Base-by-base conservation (phyloP, 64 coral and sea anemone genomes). In the Astreopora myriophthalma region DNA sequence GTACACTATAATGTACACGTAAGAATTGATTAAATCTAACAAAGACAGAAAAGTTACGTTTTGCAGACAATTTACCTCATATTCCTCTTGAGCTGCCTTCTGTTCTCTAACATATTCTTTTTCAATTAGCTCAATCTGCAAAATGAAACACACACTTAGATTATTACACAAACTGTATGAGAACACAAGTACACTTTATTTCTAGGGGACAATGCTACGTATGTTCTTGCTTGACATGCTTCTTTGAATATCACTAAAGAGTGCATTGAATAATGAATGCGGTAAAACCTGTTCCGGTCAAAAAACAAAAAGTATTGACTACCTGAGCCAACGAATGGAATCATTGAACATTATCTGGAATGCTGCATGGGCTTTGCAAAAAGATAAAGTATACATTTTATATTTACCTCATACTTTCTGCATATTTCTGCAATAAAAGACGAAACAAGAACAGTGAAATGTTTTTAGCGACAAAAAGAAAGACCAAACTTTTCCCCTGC, bases 91-190 rank as follows among this genome's bases (percentile, higher is more conserved):
- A 76, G 93, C 93, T 44, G 94, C 91, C 63, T 87, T 79, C 62
- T 98, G 95, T 57, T 98, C 96, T 52, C 93, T 93, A 9, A 95
- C 38, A 68, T 95, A 94, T 79, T 93, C 96, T 46, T 85, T 98
- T 73, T 95, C 91, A 31, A 98, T 87, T 27, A 98, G 46, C 31
- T 98, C 96, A 90, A 95, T 95, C 96, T 98, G 52, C 36, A 73
- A 63, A 71, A 76, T 37, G 36, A 52, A 28, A 29, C 39, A 27
- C 32, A 77, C 80, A 3, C 67, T 29, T 48, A 4, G 10, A 16
- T 11, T 14, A 2, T 27, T 31, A 63, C 8, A 23, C 23, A 46
- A 6, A 11, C 42, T n/a, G n/a, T n/a, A n/a, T n/a, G n/a, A n/a
- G n/a, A n/a, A n/a, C n/a, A n/a, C n/a, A n/a, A n/a, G n/a, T n/a